Evolutionary conservation across 1,140 invertebrate genomes (phyloP), one percentile per base, ranked within the genome.

Genomic region (Daktulosphaira vitifoliae): DNA sequence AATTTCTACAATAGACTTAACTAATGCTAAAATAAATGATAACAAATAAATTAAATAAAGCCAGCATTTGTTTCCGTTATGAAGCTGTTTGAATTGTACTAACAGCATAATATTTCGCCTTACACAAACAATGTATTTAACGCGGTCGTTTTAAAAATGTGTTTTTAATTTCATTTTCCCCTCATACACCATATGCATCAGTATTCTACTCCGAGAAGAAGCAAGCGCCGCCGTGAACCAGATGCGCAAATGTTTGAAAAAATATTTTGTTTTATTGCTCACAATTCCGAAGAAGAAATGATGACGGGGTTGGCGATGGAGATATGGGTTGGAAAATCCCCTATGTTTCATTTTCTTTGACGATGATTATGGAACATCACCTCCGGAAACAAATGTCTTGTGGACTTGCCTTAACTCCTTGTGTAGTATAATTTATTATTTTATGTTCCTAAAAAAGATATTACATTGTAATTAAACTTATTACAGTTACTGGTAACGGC

Each of bases 101-200:
- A 33, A 6, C 11, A 33, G 11, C 5, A 33, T 37, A 48, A 48
- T 33, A 46, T 29, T 62, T 48, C 13, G 42, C 3, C 38, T 62
- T 46, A 62, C 42, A 33, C 56, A 48, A 62, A 62, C 25, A 62
- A 33, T 48, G 39, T 48, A 62, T 62, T 62, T 62, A 62, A 62
- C 56, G 22, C 18, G 25, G 20, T 25, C 20, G 25, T 62, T 62
- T 25, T 33, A n/a, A 6, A 62, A 62, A 62, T 46, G 42, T 62
- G 56, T 62, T 62, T 62, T 23, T 62, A 62, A 48, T 62, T 62
- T 46, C 44, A 46, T 18, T 11, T 33, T n/a, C 23, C 39, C 56
- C 18, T 13, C 29, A 16, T 13, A 33, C 56, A 29, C n/a, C 56
- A 62, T 62, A 38, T 62, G 56, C 42, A 29, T 42, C 38, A 11